phyloP scores from a whole-genome alignment of 2,113 vertebrate species.

The Miniopterus natalensis region DNA sequence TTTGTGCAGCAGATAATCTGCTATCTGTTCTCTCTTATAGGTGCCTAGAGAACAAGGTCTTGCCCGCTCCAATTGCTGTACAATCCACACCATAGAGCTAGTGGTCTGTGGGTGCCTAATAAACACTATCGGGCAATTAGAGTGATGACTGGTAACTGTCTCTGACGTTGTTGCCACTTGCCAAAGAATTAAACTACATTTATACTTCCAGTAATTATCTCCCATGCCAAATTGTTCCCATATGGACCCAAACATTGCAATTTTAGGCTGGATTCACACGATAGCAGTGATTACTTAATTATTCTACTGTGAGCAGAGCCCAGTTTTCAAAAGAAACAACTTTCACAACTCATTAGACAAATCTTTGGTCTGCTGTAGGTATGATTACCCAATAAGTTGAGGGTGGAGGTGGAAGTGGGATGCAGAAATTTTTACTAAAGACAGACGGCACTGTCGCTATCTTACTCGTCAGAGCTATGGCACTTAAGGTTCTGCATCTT shows the following conservation, averaged over 20 bases:
- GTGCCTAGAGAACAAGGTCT: neutral
- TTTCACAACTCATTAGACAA: slow-evolving; percentile 40
- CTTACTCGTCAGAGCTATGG: neutral
- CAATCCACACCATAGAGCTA: neutral
- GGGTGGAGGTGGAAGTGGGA: neutral
- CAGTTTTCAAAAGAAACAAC: slow-evolving; percentile 51
- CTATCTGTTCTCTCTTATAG: neutral
- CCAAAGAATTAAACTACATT: slow-evolving; percentile 61
- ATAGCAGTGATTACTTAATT: slow-evolving; percentile 45
- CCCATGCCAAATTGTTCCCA: slow-evolving; percentile 52
- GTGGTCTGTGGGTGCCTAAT: neutral
- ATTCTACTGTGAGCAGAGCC: neutral
- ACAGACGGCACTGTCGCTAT: neutral
- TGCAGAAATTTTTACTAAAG: neutral
- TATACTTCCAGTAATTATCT: slow-evolving; percentile 55
- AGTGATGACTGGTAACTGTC: neutral
- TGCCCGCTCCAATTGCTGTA: neutral
- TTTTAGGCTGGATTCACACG: slow-evolving; percentile 40
- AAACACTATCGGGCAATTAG: slow-evolving; percentile 16
- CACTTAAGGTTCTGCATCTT: neutral
- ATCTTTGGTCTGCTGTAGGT: neutral
- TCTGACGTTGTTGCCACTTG: neutral
- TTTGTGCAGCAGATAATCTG: neutral
- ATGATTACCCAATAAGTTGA: neutral
- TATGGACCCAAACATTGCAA: neutral